phyloP scores from a whole-genome alignment of 2,113 vertebrate genomes.

The Hiodon tergisus region DNA sequence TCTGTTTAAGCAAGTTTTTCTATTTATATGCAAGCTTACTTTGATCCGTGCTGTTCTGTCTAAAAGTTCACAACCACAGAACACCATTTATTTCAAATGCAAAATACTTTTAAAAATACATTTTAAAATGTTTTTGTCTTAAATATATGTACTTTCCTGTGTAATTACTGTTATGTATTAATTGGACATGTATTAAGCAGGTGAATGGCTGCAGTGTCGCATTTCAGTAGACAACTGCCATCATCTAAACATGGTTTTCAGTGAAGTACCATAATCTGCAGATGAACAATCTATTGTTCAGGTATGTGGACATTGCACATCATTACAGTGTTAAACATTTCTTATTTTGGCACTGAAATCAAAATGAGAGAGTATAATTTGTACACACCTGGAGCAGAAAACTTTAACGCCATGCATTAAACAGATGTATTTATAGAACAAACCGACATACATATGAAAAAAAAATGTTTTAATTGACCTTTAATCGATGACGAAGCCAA shows the following conservation, averaged over 20 bases:
- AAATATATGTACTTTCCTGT: background rate
- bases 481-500: background rate
- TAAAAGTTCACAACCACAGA: no score
- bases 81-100: no score
- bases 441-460: no score
- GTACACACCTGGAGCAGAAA: conserved; percentile 51
- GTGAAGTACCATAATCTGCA: conserved; percentile 35
- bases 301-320: conserved; percentile 63
- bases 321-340: conserved; percentile 59
- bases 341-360: conserved; percentile 46
- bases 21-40: no score
- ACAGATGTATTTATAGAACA: no score
- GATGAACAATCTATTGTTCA: conserved; percentile 62
- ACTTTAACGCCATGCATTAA: conserved; percentile 65
- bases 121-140: conserved; percentile 41
- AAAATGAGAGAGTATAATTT: conserved; percentile 47
- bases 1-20: no score
- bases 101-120: no score
- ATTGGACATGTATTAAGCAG: conserved; percentile 57
- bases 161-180: conserved; percentile 59
- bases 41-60: no score
- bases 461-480: no score
- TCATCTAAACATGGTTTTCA: no score
- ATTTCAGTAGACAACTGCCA: background rate
- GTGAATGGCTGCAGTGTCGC: conserved; percentile 45